phyloP scores from a whole-genome alignment of 2,797 vertebrate species.

The Chelonia mydas region DNA sequence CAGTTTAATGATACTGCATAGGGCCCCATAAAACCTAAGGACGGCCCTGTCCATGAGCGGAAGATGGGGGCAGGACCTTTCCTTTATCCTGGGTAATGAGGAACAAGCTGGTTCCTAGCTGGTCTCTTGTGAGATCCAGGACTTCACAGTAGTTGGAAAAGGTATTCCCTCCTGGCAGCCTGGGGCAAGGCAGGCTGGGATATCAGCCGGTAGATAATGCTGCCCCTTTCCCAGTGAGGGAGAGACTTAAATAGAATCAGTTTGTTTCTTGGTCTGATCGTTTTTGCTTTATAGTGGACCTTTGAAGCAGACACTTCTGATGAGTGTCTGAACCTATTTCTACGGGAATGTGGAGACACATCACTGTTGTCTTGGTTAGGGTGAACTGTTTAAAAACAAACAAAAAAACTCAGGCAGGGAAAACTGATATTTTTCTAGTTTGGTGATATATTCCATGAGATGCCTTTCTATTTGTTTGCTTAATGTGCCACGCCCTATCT shows the following conservation, averaged over 20 bases:
- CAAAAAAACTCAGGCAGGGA: not conserved
- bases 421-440: rapidly evolving
- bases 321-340: not conserved
- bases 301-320: not conserved
- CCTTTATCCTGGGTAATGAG: not conserved
- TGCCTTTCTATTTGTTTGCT: not conserved
- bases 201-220: not conserved
- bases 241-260: not conserved
- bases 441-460: rapidly evolving
- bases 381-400: not conserved
- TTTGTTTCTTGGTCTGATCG: rapidly evolving
- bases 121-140: not conserved
- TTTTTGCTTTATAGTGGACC: not conserved
- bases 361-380: rapidly evolving
- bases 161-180: not conserved
- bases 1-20: too few species aligned
- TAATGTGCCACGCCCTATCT: not conserved
- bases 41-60: not conserved
- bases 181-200: not conserved
- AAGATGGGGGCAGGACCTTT: not conserved
- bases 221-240: rapidly evolving
- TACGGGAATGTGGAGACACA: not conserved
- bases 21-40: too few species aligned
- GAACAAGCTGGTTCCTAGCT: not conserved
- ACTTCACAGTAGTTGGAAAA: not conserved